Base-by-base conservation (phyloP, 1,140 invertebrate species). In the Orussus abietinus region DNA sequence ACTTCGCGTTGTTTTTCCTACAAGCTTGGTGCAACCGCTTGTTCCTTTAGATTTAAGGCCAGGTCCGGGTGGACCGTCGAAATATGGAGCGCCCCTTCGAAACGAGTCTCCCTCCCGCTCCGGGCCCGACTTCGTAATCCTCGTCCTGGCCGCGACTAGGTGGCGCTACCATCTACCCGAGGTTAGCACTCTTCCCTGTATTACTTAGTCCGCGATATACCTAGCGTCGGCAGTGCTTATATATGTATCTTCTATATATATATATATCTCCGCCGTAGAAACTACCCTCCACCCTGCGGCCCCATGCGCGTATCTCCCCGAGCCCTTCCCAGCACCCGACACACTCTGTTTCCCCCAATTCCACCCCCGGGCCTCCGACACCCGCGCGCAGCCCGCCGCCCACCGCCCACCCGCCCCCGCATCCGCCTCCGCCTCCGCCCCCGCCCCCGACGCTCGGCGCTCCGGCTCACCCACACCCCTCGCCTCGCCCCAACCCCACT, bases 341-440 rank as follows among this genome's bases (percentile, higher is more conserved):
- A 65, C 57, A 63, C 66, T 68, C 68, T 65, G 63, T 66, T 69
- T 68, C 64, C 65, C 62, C 58, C 62, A 55, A 57, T 55, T 57
- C 55, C 53, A 46, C 52, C 55, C 30, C 35, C 42, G 38, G 42
- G 18, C 21, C 15, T 17, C 47, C 48, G 33, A 47, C 39, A 52
- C 46, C 48, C 41, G 42, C 35, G 29, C 41, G 19, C 47, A 42
- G 33, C 42, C 49, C 48, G 26, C 38, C 21, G 25, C 22, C 38
- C 19, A 40, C 29, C 28, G 17, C 26, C 13, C 38, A 19, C 45
- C 28, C 20, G 35, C 55, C 56, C 51, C 51, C 48, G 44, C 39
- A 41, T 44, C 38, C 38, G 29, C 52, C 42, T 41, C 53, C 52
- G n/a, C 33, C 49, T 44, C 54, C 45, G 39, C n/a, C n/a, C n/a